A percentile compares a stretch with the other conserved stretches of the same genome.
phyloP scores from a whole-genome alignment of 2,797 vertebrate genomes.

The Acanthurus tractus region DNA sequence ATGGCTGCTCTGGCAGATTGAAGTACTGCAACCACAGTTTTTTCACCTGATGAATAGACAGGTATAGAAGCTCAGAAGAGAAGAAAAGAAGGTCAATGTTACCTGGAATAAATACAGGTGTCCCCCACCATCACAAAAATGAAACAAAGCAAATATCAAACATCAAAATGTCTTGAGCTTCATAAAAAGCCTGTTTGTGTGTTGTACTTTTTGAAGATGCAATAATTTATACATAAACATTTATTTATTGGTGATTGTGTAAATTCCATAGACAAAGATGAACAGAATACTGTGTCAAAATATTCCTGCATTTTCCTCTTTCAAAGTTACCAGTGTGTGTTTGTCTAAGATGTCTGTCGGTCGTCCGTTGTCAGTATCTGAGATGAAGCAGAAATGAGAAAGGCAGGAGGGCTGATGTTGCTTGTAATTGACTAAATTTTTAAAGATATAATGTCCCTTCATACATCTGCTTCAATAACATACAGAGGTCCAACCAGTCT shows the following conservation, averaged over 20 bases:
- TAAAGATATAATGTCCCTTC: slow-evolving; percentile 8
- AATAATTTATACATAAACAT: neutral
- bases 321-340: neutral
- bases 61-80: too few species aligned
- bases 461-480: neutral
- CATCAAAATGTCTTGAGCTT: neutral
- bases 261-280: neutral
- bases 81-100: slow-evolving; percentile 31
- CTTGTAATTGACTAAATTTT: neutral
- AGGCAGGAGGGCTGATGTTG: neutral
- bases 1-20: slow-evolving; percentile 39
- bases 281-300: neutral
- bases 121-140: neutral
- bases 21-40: slow-evolving; percentile 36
- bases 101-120: slow-evolving; percentile 20
- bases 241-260: neutral
- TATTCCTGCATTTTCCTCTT: neutral
- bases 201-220: neutral
- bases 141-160: neutral
- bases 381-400: neutral
- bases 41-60: slow-evolving; percentile 34
- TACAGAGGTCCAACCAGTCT: neutral
- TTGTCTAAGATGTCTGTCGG: slow-evolving; percentile 4
- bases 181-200: neutral
- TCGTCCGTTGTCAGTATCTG: neutral